Base-by-base conservation (phyloP, 2,888 invertebrate species). In the Dugesia japonica region DNA sequence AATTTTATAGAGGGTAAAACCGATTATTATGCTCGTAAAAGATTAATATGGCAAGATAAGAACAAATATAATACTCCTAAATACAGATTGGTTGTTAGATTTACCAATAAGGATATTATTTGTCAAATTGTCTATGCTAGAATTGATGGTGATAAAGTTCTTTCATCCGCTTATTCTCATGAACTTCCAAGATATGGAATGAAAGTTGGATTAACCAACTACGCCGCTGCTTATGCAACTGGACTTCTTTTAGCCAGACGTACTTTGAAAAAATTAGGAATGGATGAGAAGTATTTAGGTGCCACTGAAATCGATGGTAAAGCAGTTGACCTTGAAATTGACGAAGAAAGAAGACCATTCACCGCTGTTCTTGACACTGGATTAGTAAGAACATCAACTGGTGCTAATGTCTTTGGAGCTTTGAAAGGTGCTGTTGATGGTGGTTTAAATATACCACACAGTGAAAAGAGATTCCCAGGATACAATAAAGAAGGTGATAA, bases 51-150 rank as follows among this genome's bases (percentile, higher is more conserved):
- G 82, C 98, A 99, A 84, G 97, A 95, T 85, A 99, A 98, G 88
- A 98, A 99, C 87, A 99, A 99, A 87, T 99, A 98, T 88, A 98
- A 98, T 86, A 98, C 98, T 4, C 98, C 98, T 71, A 99, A 99
- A 86, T 98, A 99, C 86, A 91, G 98, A 81, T 86, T 99, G 85
- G 92, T 95, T 84, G 98, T 98, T 79, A 91, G 98, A 82, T 88
- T 97, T 80, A 94, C 97, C 81, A 99, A 98, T 88, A 92, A 92
- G 85, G 92, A 97, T 87, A 92, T 99, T 81, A 94, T 92, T 79
- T 93, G 93, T 84, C 98, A 98, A 88, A 89, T 89, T 77, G 26
- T 78, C 4, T 98, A 95, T 85, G 93, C 98, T 77, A 90, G 94
- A 82, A 94, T 98, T 83, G 94, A 95, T 86, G 98, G 98, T 81